A percentile compares a stretch with the other conserved stretches of the same genome.
phyloP scores from a whole-genome alignment of 2,888 invertebrate genomes.

The Harpagoxenus sublaevis region DNA sequence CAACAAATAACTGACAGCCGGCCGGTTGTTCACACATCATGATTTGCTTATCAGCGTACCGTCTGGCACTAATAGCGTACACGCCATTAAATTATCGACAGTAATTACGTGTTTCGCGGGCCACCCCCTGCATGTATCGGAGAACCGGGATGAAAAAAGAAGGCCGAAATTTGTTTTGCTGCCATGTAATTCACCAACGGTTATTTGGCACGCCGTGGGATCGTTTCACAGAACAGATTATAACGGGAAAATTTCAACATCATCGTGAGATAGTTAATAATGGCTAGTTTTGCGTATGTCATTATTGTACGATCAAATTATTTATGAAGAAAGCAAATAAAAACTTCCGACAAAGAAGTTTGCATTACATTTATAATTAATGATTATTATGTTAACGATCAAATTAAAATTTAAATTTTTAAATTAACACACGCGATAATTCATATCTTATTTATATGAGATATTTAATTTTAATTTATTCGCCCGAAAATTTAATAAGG shows the following conservation, averaged over 20 bases:
- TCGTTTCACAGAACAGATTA: background rate
- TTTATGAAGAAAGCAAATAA: background rate
- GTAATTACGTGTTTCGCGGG: slow-evolving; percentile 30
- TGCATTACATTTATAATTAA: background rate
- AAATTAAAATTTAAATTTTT: slow-evolving; percentile 1
- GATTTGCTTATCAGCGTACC: slow-evolving; percentile 41
- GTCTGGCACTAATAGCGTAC: slow-evolving; percentile 28
- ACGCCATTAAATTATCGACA: slow-evolving; percentile 48
- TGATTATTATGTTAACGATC: background rate
- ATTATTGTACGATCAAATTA: background rate
- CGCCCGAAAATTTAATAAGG: background rate
- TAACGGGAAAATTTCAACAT: slow-evolving; percentile 8
- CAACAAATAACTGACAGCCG: slow-evolving; percentile 33
- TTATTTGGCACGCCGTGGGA: slow-evolving; percentile 11
- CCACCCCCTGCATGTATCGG: background rate
- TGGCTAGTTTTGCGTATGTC: background rate
- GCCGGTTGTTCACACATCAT: slow-evolving; percentile 34
- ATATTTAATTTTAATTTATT: background rate
- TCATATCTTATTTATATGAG: background rate
- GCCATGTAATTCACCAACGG: background rate
- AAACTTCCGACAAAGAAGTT: background rate
- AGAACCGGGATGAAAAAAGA: background rate
- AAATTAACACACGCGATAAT: background rate
- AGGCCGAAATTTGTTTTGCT: slow-evolving; percentile 5
- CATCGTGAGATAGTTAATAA: background rate